Evolutionary conservation across 2,797 vertebrate species (phyloP), one percentile per base, ranked within the genome.

Genomic region (Zenarchopterus dispar): DNA sequence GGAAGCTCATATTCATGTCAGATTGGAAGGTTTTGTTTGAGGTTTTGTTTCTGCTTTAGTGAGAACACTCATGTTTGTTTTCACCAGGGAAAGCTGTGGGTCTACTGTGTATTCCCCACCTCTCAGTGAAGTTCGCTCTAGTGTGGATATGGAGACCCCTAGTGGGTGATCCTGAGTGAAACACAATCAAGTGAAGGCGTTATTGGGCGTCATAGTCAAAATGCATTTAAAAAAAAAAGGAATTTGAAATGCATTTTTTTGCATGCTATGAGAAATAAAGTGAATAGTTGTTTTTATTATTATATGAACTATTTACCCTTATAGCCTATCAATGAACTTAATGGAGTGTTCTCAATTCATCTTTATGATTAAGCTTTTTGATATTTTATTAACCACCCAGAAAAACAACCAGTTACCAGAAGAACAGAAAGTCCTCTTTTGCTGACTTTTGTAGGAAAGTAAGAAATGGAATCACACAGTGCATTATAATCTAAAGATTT

Each of bases 101-200:
- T 80, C 83, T 64, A 41, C 77, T 48, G 82, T 72, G 82, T 61
- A 70, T 87, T 84, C 51, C 75, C 39, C 71, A 23, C 23, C 70
- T 47, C 68, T 61, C 73, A 56, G 63, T 56, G 52, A 75, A 76
- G 46, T 84, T 66, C 28, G 67, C 44, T 68, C 73, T 77, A 75
- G 79, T 84, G 85, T 87, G 90, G 74, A 67, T 78, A 78, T 62
- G 91, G 92, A 90, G 93, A 91, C 93, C 92, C 93, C 93, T 94
- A 91, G 91, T 93, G 93, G 93, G 75, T 74, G 79, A 81, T 68
- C 70, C 49, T 54, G 49, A 80, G 75, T 71, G 58, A 74, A 82
- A 83, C 87, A 85, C 60, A 61, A 80, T 54, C 68, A 70, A 56
- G 58, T 43, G 61, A 76, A 57, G 50, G 42, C 47, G 70, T 41